phyloP scores from a whole-genome alignment of 2,888 invertebrate species.

The Agrenia bidenticulata region DNA sequence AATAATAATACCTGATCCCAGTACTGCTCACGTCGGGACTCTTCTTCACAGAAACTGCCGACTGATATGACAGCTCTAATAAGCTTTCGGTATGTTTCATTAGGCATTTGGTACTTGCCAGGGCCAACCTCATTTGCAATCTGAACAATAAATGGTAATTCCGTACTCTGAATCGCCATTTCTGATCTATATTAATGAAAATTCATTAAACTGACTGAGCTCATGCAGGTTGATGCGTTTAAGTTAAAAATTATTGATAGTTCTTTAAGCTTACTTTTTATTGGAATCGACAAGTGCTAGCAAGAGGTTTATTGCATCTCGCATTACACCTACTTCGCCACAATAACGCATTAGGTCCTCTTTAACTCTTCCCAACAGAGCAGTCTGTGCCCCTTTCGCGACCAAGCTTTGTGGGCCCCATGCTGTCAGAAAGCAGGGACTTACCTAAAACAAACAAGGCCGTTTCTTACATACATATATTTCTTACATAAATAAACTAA shows the following conservation, averaged over 20 bases:
- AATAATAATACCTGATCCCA: conserved; percentile 53
- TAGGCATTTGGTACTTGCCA: conserved; percentile 61
- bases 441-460: conserved; percentile 60
- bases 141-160: conserved; percentile 55
- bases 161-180: conserved; percentile 56
- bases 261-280: conserved; percentile 61
- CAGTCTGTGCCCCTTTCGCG: conserved; percentile 65
- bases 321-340: conserved; percentile 65
- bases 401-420: conserved; percentile 70
- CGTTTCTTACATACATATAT: background rate
- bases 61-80: conserved; percentile 72
- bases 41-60: conserved; percentile 60
- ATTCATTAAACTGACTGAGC: background rate
- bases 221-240: no score
- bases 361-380: conserved; percentile 67
- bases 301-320: conserved; percentile 67
- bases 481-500: no score
- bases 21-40: conserved; percentile 54
- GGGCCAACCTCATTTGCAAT: conserved; percentile 52
- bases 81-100: conserved; percentile 66
- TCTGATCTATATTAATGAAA: conserved; percentile 55
- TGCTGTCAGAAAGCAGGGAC: conserved; percentile 64
- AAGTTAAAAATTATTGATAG: no score
- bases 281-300: conserved; percentile 60
- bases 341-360: conserved; percentile 65